Percentiles rank a stretch among this genome's conserved stretches.
These are phyloP conservation scores for Diacarnus erythraeanus DNA, from an alignment of 37 sponge, comb jelly and placozoan genomes.

Conservation along the genomic window DNA sequence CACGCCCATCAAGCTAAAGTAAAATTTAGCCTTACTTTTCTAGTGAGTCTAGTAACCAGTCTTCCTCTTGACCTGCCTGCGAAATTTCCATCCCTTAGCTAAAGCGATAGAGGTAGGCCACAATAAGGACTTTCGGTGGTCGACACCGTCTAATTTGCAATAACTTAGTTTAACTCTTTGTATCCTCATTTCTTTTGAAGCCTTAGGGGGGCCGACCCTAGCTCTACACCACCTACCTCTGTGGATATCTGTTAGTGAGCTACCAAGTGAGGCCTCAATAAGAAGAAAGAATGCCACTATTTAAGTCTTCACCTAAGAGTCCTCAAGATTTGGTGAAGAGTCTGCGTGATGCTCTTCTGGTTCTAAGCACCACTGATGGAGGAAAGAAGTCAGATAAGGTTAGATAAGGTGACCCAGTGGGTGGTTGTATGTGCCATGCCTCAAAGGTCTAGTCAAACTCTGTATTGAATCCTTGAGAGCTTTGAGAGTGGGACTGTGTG, in stretches of 20 bases:
- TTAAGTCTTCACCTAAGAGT: constrained; percentile 75
- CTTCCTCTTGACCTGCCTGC: background rate
- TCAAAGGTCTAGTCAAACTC: background rate
- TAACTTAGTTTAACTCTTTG: no score
- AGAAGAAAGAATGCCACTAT: constrained; percentile 77
- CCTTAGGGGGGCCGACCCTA: no score
- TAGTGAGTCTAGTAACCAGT: constrained; percentile 5
- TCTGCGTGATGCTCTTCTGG: constrained; percentile 65
- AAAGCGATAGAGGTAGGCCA: background rate
- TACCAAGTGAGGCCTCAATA: no score
- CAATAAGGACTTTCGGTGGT: no score
- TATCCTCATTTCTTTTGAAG: no score
- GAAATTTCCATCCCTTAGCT: background rate
- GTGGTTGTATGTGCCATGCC: no score
- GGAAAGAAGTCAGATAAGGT: constrained; percentile 80
- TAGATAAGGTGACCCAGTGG: no score
- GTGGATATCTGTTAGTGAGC: no score
- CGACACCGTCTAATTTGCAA: no score
- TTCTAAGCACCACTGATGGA: constrained; percentile 55
- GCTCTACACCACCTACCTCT: no score
- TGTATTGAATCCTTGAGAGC: no score
- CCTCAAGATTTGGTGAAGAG: constrained; percentile 88
- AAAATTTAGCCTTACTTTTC: background rate
- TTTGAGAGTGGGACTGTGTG: no score
- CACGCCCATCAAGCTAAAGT: background rate